Evolutionary conservation across 23 tunicate genomes (phyloP).

Genomic region (Diplosoma virens): DNA sequence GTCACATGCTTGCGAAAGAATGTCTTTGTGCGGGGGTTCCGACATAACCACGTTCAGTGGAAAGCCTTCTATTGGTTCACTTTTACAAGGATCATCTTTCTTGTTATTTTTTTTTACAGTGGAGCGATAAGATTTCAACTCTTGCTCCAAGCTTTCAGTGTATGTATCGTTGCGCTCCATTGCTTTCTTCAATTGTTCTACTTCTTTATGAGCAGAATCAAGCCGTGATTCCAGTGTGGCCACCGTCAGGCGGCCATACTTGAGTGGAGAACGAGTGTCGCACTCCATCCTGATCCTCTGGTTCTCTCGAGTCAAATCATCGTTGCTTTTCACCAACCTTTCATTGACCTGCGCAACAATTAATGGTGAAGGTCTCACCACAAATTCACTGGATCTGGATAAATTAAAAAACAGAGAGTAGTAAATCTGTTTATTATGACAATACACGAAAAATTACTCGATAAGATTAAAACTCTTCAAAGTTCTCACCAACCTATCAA

Average conservation of each 20-base stretch:
- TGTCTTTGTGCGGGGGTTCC: no score
- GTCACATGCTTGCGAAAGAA: not conserved
- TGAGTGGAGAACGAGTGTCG: slow-evolving; percentile 60
- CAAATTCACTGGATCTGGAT: no score
- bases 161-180: slow-evolving; percentile 47
- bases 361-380: no score
- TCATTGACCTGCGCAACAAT: slow-evolving; percentile 52
- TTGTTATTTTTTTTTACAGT: no score
- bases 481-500: no score
- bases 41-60: no score
- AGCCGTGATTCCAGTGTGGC: slow-evolving; percentile 67
- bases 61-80: not conserved
- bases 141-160: slow-evolving; percentile 45
- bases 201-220: slow-evolving; percentile 53
- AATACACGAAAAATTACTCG: no score
- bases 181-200: slow-evolving; percentile 60
- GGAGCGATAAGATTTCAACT: slow-evolving; percentile 10
- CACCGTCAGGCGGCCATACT: slow-evolving; percentile 68
- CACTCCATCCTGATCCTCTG: slow-evolving; percentile 43
- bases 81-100: not conserved
- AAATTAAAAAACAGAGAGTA: no score
- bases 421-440: no score
- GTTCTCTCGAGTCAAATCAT: slow-evolving; percentile 60
- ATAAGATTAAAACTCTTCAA: no score
- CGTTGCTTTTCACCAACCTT: slow-evolving; percentile 30